Evolutionary conservation across 2,797 vertebrate species (phyloP).

Genomic region (Salarias fasciatus): DNA sequence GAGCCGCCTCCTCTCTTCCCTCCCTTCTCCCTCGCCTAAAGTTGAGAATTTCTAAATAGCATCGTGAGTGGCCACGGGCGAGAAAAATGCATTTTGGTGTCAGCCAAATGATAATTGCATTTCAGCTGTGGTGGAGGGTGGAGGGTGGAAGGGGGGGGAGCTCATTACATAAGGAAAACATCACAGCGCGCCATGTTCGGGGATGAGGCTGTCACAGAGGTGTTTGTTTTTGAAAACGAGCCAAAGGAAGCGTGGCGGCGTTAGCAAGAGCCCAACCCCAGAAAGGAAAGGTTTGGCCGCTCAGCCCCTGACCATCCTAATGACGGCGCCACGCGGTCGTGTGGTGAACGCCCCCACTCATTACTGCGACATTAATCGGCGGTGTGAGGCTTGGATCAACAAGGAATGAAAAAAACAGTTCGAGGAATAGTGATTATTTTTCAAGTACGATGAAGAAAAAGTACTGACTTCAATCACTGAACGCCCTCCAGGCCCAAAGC

Average conservation of each 20-base stretch:
- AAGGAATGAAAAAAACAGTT: too few relatives aligned
- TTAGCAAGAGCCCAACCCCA: constrained; percentile 9
- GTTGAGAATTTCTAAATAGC: constrained; percentile 74
- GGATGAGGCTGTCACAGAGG: constrained; percentile 47
- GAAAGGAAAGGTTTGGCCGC: neutral
- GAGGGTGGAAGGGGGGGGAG: constrained; percentile 29
- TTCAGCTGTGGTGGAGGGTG: constrained; percentile 39
- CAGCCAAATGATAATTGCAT: constrained; percentile 73
- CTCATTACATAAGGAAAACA: constrained; percentile 73
- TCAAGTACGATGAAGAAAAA: too few relatives aligned
- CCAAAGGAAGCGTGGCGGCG: constrained; percentile 32
- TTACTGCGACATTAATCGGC: too few relatives aligned
- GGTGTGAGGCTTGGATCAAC: too few relatives aligned
- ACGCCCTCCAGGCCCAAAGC: too few relatives aligned
- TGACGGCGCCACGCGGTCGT: neutral
- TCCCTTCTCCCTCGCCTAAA: constrained; percentile 46
- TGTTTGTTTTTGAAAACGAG: constrained; percentile 50
- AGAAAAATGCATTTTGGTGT: constrained; percentile 67
- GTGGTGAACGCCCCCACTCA: neutral
- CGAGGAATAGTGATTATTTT: too few relatives aligned
- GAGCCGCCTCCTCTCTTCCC: neutral
- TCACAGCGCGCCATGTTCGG: constrained; percentile 37
- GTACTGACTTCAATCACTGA: too few relatives aligned
- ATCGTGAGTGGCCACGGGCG: constrained; percentile 66
- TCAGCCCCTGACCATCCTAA: constrained; percentile 35